Base-by-base conservation (phyloP, 2,888 invertebrate genomes). In the Lobophora halterata region DNA sequence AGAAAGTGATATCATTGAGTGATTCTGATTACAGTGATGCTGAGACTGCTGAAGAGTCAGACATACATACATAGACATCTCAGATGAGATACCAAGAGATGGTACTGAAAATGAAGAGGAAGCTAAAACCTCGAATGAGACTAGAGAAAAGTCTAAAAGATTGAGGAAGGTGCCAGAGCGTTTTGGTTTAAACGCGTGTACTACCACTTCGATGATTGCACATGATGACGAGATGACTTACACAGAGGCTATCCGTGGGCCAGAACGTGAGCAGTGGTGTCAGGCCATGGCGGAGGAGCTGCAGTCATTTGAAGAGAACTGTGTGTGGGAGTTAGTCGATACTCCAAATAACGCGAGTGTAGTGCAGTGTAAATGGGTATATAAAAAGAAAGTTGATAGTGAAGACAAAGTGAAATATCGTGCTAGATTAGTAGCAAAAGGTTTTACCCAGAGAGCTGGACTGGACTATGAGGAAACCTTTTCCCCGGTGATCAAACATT, bases 271-370 rank as follows among this genome's bases (percentile, higher is more conserved):
- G 3, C 31, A 56, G n/a, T 50, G 57, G 55, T 3, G 12, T 5
- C 3, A 5, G 6, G 48, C 55, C 5, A 39, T 53, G 21, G 0
- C 27, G 10, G 50, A 48, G 3, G 55, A 53, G 13, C 21, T 52
- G 3, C 20, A 53, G 17, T 43, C 38, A 5, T 54, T 58, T 18
- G 20, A 44, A 7, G 51, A 58, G 3, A 55, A 52, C 19, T 18
- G 50, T 16, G 45, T 47, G 1, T 61, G 54, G 54, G 52, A 49
- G 5, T 1, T 56, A 0, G 46, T 38, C n/a, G 42, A 54, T 11
- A 12, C 3, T 1, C 50, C 50, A 17, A 5, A 13, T 4, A 27
- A 33, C 8, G 32, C n/a, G n/a, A 36, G 27, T 11, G 23, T 52
- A 18, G 46, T 55, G 1, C 18, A 57, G 19, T 41, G 42, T 17